Base-by-base conservation (phyloP, 2,797 vertebrate species). In the Argya squamiceps region DNA sequence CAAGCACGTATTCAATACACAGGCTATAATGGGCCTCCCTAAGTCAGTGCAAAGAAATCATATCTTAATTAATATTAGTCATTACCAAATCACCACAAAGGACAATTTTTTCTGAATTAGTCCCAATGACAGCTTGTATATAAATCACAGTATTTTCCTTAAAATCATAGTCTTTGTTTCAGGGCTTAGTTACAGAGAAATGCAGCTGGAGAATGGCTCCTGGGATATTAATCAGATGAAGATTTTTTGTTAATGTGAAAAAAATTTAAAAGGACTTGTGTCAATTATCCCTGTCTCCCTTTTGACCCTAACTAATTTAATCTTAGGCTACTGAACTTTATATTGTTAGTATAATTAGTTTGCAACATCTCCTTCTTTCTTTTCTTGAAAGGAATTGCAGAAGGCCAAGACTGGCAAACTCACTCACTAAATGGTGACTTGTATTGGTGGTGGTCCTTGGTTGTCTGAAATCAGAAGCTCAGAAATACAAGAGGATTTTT, bases 381-480 rank as follows among this genome's bases (percentile, higher is more conserved):
- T 30, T 26, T 12, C 11, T 67, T 47, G 7, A 34, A 50, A 53
- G 36, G 2, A 30, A 36, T 47, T 89, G 43, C 18, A 67, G 59
- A 92, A 80, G 29, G 29, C 53, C 20, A 74, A 85, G 59, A 39
- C 21, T 55, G 22, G 11, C 17, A 62, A 91, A 69, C 16, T 65
- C 12, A 9, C 27, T 68, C 29, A 58, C 15, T 75, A 43, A 79
- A 67, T 81, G 15, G 55, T 77, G 52, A n/a, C 46, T 87, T 70
- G 20, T n/a, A 47, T 21, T 88, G 62, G 12, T 91, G 32, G 62
- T 91, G 81, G 74, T 55, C 47, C 67, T 92, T 82, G 63, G 32
- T 24, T 93, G 60, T 55, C 58, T 86, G 81, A 93, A 95, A 88
- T 68, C 80, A 89, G 84, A 93, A 88, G 80, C 67, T 16, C 92